Evolutionary conservation across 2,797 vertebrate genomes (phyloP).

Genomic region (Cossypha caffra): DNA sequence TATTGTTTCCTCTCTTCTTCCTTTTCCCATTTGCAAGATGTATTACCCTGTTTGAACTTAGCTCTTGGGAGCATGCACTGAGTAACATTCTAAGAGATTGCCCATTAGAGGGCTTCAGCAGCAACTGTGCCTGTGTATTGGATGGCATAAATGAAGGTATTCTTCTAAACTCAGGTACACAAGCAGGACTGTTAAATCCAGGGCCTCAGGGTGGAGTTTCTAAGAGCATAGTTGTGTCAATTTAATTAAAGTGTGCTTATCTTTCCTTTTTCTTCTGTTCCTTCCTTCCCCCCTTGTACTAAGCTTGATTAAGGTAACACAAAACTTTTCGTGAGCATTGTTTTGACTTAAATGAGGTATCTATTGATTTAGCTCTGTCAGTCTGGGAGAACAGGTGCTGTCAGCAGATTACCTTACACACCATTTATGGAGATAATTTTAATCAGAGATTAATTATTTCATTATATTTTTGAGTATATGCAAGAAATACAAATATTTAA

Average conservation of each 20-base stretch:
- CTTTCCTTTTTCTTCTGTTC: neutral
- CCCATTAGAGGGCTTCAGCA: neutral
- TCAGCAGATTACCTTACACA: neutral
- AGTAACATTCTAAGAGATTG: neutral
- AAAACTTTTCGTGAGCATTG: neutral
- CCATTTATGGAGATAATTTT: neutral
- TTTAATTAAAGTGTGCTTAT: neutral
- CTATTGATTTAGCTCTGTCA: neutral
- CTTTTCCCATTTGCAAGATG: neutral
- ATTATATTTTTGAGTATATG: neutral
- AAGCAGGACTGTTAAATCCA: neutral
- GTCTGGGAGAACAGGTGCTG: neutral
- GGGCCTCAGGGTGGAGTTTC: neutral
- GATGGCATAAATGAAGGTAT: neutral
- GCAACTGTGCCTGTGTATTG: neutral
- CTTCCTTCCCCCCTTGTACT: neutral
- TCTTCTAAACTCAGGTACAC: neutral
- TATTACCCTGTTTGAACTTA: neutral
- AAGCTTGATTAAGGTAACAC: neutral
- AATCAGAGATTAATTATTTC: neutral
- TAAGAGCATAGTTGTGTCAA: neutral
- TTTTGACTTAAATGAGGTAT: neutral
- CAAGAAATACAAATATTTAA: neutral
- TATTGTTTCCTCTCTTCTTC: neutral
- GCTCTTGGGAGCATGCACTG: neutral